A percentile compares a stretch with the other conserved stretches of the same genome.
phyloP scores from a whole-genome alignment of 1,140 invertebrate genomes.

The Littorina saxatilis region DNA sequence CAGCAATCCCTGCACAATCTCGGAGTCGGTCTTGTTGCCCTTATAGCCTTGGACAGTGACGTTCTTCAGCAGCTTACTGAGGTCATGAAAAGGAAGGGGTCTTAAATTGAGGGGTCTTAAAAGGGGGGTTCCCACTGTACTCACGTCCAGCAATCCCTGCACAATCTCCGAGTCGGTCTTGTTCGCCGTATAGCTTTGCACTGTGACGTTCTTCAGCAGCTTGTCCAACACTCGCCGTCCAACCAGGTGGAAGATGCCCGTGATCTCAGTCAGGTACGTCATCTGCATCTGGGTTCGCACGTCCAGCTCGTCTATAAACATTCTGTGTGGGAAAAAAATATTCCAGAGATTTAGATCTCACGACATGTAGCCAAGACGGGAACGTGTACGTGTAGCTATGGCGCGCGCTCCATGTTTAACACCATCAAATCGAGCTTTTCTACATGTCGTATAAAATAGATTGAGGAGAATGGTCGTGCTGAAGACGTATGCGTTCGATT shows the following conservation, averaged over 20 bases:
- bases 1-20: slow-evolving; percentile 21
- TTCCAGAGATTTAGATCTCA: too few species aligned
- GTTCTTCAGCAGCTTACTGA: slow-evolving; percentile 2
- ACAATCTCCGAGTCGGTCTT: slow-evolving; percentile 22
- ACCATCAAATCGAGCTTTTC: too few species aligned
- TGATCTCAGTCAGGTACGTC: slow-evolving; percentile 40
- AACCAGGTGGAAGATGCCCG: slow-evolving; percentile 37
- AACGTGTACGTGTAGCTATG: too few species aligned
- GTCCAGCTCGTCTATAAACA: slow-evolving; percentile 7
- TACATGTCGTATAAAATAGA: too few species aligned
- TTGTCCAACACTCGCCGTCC: slow-evolving; percentile 25
- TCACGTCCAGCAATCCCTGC: slow-evolving; percentile 6
- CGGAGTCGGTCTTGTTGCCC: neutral
- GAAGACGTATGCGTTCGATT: too few species aligned
- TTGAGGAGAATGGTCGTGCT: too few species aligned
- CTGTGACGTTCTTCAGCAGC: slow-evolving; percentile 2
- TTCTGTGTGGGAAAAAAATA: too few species aligned
- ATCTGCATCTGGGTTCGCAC: slow-evolving; percentile 33
- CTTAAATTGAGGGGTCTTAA: too few species aligned
- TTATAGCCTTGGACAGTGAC: neutral
- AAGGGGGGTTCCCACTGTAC: too few species aligned
- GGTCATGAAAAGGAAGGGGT: too few species aligned
- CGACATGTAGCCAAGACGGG: too few species aligned
- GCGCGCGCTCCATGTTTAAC: too few species aligned
- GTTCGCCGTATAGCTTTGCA: neutral